These are phyloP conservation scores for Pogonus chalceus DNA, from an alignment of 1,140 invertebrate genomes.

Conservation along the genomic window DNA sequence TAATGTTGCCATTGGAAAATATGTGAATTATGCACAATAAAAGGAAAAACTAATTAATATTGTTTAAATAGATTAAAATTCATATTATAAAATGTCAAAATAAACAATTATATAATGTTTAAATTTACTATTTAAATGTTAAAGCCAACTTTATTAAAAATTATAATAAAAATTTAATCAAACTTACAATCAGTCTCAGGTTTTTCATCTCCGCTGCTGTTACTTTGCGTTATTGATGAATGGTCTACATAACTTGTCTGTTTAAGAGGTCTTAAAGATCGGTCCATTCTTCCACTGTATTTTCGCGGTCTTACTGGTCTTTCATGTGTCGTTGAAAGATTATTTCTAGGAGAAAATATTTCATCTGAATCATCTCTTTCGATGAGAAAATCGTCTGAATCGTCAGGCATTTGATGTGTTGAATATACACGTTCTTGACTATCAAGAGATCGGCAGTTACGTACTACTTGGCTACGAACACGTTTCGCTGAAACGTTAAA, in stretches of 20 bases:
- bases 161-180: neutral
- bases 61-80: no score
- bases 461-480: conserved; percentile 6
- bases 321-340: conserved; percentile 8
- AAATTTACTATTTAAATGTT: no score
- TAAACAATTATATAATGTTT: no score
- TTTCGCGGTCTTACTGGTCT: conserved; percentile 17
- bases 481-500: conserved; percentile 2
- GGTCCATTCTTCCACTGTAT: conserved; percentile 21
- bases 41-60: neutral
- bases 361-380: conserved; percentile 29
- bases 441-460: neutral
- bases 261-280: conserved; percentile 29
- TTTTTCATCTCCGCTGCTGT: conserved; percentile 6
- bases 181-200: conserved; percentile 3
- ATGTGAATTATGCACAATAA: neutral
- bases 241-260: conserved; percentile 30
- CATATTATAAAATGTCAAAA: no score
- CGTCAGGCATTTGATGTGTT: conserved; percentile 27
- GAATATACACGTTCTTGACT: conserved; percentile 16
- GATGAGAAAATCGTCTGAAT: conserved; percentile 22
- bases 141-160: no score
- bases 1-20: neutral
- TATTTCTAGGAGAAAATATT: conserved; percentile 20
- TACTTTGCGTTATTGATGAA: conserved; percentile 19